Percentiles rank a stretch among this genome's conserved stretches.
These are phyloP conservation scores for Morpho helenor DNA, from an alignment of 2,888 invertebrate genomes.

Conservation along the genomic window DNA sequence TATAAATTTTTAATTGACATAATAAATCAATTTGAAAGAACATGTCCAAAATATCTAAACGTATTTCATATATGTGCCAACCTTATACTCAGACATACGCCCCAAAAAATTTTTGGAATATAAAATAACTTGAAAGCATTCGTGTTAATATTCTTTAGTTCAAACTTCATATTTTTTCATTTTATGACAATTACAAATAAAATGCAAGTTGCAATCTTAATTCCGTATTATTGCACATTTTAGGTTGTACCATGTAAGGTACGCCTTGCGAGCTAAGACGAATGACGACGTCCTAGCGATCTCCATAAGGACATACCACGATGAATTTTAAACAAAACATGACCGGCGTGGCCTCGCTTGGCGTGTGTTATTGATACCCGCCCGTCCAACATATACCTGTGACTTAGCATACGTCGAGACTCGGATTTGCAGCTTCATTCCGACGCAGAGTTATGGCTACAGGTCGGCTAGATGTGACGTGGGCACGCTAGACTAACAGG, in stretches of 20 bases:
- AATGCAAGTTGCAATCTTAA: no score
- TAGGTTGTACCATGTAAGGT: background rate
- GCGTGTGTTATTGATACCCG: slow-evolving; percentile 38
- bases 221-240: background rate
- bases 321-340: slow-evolving; percentile 30
- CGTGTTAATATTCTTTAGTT: no score
- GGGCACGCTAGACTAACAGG: slow-evolving; percentile 41
- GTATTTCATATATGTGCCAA: no score
- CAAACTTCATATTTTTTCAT: no score
- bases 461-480: slow-evolving; percentile 54
- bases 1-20: no score
- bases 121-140: no score
- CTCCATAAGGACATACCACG: slow-evolving; percentile 22
- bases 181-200: no score
- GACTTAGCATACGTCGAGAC: slow-evolving; percentile 29
- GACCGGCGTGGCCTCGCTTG: slow-evolving; percentile 22
- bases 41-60: no score
- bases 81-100: no score
- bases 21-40: no score
- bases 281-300: slow-evolving; percentile 18
- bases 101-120: no score
- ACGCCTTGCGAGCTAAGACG: slow-evolving; percentile 13
- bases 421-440: slow-evolving; percentile 68
- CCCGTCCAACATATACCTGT: slow-evolving; percentile 34
- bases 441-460: slow-evolving; percentile 55